A percentile compares a stretch with the other conserved stretches of the same genome.
These are phyloP conservation scores for Globodera ellingtonae DNA, from an alignment of 1,140 invertebrate genomes.

Conservation along the genomic window DNA sequence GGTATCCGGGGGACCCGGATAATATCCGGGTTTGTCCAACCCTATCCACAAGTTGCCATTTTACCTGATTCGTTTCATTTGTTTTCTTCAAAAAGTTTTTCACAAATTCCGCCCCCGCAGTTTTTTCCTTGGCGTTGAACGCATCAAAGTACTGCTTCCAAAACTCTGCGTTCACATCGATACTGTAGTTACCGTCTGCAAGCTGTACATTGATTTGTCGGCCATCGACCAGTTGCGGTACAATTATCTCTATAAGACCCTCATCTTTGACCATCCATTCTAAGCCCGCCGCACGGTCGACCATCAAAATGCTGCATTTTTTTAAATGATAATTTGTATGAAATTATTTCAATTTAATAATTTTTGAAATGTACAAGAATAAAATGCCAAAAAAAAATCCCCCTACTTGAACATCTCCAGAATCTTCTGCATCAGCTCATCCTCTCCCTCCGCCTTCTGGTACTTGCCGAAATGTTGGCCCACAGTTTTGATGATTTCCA, in stretches of 20 bases:
- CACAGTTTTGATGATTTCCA: slow-evolving; percentile 16
- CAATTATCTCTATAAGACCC: background rate
- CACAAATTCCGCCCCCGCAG: background rate
- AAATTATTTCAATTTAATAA: background rate
- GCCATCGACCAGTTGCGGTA: background rate
- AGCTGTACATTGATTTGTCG: background rate
- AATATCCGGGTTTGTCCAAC: too few species aligned
- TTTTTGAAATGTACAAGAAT: background rate
- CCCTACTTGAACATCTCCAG: background rate
- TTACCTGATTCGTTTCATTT: background rate
- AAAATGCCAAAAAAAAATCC: background rate
- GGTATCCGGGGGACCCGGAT: too few species aligned
- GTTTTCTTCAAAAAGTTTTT: background rate
- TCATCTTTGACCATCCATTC: background rate
- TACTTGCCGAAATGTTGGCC: background rate
- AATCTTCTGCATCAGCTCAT: background rate
- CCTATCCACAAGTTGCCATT: too few species aligned
- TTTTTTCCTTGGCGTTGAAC: background rate
- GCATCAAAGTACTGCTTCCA: background rate
- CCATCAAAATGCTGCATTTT: background rate
- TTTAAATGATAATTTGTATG: background rate
- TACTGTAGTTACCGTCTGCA: background rate
- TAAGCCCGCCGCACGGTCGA: background rate
- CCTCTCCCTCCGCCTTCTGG: background rate
- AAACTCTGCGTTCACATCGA: background rate